Evolutionary conservation across 2,888 invertebrate genomes (phyloP).

Genomic region (Bellardia pandia): DNA sequence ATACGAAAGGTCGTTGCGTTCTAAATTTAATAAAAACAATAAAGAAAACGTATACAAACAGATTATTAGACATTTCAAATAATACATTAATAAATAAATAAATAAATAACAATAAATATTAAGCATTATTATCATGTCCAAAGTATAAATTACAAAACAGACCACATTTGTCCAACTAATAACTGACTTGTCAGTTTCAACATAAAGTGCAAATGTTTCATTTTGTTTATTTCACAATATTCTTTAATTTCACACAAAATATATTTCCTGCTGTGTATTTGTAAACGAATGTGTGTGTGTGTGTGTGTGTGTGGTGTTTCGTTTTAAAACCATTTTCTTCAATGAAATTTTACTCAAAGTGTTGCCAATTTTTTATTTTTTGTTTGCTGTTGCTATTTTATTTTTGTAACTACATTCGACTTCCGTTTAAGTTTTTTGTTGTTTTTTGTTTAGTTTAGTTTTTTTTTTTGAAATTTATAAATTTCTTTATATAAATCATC

Average conservation of each 20-base stretch:
- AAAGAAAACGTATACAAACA: slow-evolving; percentile 37
- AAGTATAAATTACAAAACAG: slow-evolving; percentile 46
- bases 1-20: slow-evolving; percentile 84
- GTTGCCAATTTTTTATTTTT: slow-evolving; percentile 56
- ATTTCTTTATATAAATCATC: slow-evolving; percentile 42
- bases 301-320: background rate
- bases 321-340: slow-evolving; percentile 17
- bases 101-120: slow-evolving; percentile 23
- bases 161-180: background rate
- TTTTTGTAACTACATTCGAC: slow-evolving; percentile 35
- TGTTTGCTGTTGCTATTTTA: slow-evolving; percentile 5
- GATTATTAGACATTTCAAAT: slow-evolving; percentile 32
- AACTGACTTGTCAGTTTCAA: slow-evolving; percentile 7
- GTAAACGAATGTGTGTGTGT: too few species aligned
- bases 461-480: slow-evolving; percentile 17
- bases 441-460: background rate
- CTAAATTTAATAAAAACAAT: slow-evolving; percentile 75
- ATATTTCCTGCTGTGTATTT: slow-evolving; percentile 48
- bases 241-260: slow-evolving; percentile 55
- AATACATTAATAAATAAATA: background rate
- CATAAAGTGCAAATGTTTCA: slow-evolving; percentile 33
- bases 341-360: slow-evolving; percentile 54
- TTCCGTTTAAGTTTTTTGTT: slow-evolving; percentile 55
- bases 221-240: slow-evolving; percentile 24
- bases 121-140: slow-evolving; percentile 19